Base-by-base conservation (phyloP, 2,888 invertebrate genomes). In the Eustalomyia histrio region DNA sequence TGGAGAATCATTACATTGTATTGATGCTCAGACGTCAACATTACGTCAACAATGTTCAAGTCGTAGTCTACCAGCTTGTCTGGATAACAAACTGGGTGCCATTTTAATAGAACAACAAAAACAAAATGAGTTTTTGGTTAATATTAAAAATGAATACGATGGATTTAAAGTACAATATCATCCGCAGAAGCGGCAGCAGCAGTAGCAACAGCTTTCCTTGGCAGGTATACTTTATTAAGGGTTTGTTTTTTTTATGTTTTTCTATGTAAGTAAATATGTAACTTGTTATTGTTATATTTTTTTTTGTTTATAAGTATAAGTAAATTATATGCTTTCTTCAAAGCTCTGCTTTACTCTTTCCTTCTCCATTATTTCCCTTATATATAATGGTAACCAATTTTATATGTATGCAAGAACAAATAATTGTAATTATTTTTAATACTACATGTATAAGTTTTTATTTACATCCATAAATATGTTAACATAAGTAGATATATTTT, bases 51-150 rank as follows among this genome's bases (percentile, higher is more conserved):
- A 86, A 71, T 84, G 85, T 67, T 80, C 83, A n/a, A 79, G 82
- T 17, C 33, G 83, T 64, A 52, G 82, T 68, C 83, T 86, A 83
- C 50, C 78, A 9, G 60, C 35, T 24, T 43, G 64, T 55, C 53
- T 87, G 61, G 86, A 88, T 83, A 83, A 86, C 61, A 86, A 89
- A 84, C 83, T 90, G 83, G 87, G 88, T 76, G 89, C 89, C 76
- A 88, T 90, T 74, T 86, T 89, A 76, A 85, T 87, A 73, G 90
- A 90, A 82, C 88, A 88, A 64, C 87, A 88, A 73, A 86, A 87
- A 76, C 89, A 90, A 80, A 86, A 87, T 69, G 86, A 89, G 80
- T 85, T 89, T 80, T 84, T 90, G 43, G 86, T 88, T 12, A 89
- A 88, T 73, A 89, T 89, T 16, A 88, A 87, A 68, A 88, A 84